Evolutionary conservation across 2,888 invertebrate genomes (phyloP).

Genomic region (Malacosoma neustria): DNA sequence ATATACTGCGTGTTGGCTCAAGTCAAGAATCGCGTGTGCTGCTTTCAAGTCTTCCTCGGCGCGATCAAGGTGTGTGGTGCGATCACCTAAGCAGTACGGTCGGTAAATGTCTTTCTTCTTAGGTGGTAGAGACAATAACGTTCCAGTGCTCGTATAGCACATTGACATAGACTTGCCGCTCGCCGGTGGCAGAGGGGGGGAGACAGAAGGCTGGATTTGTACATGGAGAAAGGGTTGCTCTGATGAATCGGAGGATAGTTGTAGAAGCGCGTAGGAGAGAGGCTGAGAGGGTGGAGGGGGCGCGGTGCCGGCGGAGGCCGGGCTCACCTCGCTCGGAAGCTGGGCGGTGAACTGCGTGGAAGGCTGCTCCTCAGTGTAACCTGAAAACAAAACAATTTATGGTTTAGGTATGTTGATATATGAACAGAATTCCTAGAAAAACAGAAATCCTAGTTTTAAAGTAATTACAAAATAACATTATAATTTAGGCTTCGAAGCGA

Average conservation of each 20-base stretch:
- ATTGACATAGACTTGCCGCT: conserved; percentile 84
- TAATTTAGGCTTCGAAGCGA: no score
- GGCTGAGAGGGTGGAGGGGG: conserved; percentile 42
- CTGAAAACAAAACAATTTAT: conserved; percentile 71
- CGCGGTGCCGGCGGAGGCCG: conserved; percentile 70
- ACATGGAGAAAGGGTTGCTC: conserved; percentile 58
- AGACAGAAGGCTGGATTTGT: conserved; percentile 66
- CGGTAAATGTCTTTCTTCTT: conserved; percentile 94
- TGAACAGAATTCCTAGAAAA: no score
- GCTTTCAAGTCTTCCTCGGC: conserved; percentile 90
- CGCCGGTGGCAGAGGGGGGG: conserved; percentile 68
- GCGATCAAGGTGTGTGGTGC: conserved; percentile 71
- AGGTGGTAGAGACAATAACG: conserved; percentile 88
- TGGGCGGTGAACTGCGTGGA: conserved; percentile 85
- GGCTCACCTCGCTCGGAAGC: conserved; percentile 81
- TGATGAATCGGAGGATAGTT: conserved; percentile 57
- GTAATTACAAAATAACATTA: no score
- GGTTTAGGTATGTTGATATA: no score
- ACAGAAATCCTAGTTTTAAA: no score
- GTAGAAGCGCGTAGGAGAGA: conserved; percentile 66
- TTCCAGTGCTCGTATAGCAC: conserved; percentile 90
- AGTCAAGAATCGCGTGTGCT: conserved; percentile 91
- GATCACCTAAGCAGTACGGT: conserved; percentile 87
- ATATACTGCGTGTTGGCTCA: conserved; percentile 89
- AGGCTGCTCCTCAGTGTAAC: conserved; percentile 86